Evolutionary conservation across 2,888 invertebrate species (phyloP).

Genomic region (Pasiphila rectangulata): DNA sequence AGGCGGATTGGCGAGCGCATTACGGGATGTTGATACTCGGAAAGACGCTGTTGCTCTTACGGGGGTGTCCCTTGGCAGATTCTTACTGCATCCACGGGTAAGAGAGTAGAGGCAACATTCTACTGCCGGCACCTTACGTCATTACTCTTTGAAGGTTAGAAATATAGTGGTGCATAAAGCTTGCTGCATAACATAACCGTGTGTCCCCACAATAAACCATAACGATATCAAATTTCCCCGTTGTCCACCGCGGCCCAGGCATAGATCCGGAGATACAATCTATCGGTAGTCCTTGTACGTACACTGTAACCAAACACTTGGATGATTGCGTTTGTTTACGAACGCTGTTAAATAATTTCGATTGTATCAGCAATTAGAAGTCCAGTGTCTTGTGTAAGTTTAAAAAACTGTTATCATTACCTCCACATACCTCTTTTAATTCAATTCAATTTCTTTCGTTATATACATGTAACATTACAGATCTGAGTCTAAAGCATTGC

Average conservation of each 20-base stretch:
- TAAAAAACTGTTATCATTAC: neutral
- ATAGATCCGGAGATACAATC: slow-evolving; percentile 49
- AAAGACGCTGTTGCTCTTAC: no score
- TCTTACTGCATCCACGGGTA: no score
- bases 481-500: no score
- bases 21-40: no score
- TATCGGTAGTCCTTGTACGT: slow-evolving; percentile 47
- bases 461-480: no score
- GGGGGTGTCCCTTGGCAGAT: no score
- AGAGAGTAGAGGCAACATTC: no score
- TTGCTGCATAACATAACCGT: slow-evolving; percentile 11
- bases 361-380: neutral
- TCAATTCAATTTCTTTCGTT: no score
- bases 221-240: slow-evolving; percentile 56
- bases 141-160: no score
- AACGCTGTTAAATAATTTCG: slow-evolving; percentile 5
- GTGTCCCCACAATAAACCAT: slow-evolving; percentile 30
- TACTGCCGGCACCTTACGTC: no score
- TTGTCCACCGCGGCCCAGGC: slow-evolving; percentile 44
- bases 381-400: neutral
- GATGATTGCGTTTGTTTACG: slow-evolving; percentile 31
- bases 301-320: slow-evolving; percentile 42
- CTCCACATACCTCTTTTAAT: neutral
- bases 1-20: no score
- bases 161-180: no score